Evolutionary conservation across 2,888 invertebrate genomes (phyloP).

Genomic region (Torymus aiolomorphi): DNA sequence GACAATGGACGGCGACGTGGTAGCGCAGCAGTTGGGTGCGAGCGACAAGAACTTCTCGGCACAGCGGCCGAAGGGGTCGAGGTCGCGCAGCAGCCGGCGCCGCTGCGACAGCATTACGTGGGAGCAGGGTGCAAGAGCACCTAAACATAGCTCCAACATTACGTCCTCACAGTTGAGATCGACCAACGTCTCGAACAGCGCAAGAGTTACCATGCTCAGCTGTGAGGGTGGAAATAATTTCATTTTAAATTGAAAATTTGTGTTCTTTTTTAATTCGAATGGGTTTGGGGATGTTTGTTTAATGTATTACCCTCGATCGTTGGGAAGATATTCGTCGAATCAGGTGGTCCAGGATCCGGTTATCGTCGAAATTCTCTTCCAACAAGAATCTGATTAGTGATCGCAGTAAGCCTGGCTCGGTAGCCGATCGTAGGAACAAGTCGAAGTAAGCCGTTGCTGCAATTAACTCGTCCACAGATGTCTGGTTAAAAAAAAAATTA

Average conservation of each 20-base stretch:
- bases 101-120: constrained; percentile 90
- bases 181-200: constrained; percentile 92
- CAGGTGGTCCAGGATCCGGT: constrained; percentile 88
- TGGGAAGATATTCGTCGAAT: constrained; percentile 83
- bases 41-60: constrained; percentile 86
- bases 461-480: constrained; percentile 90
- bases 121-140: constrained; percentile 87
- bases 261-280: neutral
- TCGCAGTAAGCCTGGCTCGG: constrained; percentile 88
- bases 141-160: constrained; percentile 92
- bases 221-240: constrained; percentile 69
- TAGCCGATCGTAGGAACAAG: constrained; percentile 90
- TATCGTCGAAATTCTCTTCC: constrained; percentile 89
- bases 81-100: constrained; percentile 81
- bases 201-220: constrained; percentile 91
- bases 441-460: constrained; percentile 96
- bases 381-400: constrained; percentile 91
- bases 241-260: constrained; percentile 52
- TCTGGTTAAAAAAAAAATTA: constrained; percentile 77
- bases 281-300: constrained; percentile 6
- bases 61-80: constrained; percentile 85
- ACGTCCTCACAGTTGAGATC: constrained; percentile 97
- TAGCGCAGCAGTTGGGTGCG: constrained; percentile 81
- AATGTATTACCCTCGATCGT: constrained; percentile 82
- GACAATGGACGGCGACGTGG: constrained; percentile 51